Conservation (phyloP, 2,888 invertebrate genomes). For the Augiades crinisus region DNA sequence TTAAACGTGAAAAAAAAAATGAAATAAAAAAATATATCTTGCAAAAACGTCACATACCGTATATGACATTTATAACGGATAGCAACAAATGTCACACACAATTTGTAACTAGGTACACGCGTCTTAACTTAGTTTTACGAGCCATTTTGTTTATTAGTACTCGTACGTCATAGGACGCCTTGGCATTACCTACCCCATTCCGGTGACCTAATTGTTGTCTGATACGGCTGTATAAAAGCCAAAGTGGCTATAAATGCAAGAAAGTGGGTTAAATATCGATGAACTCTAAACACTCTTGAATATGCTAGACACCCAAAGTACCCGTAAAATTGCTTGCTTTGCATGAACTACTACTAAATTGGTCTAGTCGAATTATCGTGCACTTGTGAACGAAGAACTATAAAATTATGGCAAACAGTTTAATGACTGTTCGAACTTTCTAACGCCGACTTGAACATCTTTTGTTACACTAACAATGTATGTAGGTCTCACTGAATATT, state of each 20-base stretch:
- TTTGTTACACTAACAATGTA: not conserved
- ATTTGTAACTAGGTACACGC: not conserved
- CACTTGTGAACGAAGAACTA: slow-evolving; percentile 18
- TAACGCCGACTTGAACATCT: slow-evolving; percentile 1
- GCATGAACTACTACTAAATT: slow-evolving; percentile 37
- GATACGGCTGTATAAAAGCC: slow-evolving; percentile 61
- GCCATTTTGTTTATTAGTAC: slow-evolving; percentile 41
- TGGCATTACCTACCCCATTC: slow-evolving; percentile 65
- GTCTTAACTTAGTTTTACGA: slow-evolving; percentile 39
- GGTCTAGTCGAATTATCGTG: slow-evolving; percentile 22
- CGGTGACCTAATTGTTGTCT: slow-evolving; percentile 73
- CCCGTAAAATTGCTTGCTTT: slow-evolving; percentile 44
- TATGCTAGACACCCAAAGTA: slow-evolving; percentile 39
- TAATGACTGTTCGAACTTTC: slow-evolving; percentile 20
- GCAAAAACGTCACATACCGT: too few relatives aligned
- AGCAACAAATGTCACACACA: not conserved
- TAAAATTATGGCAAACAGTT: slow-evolving; percentile 23
- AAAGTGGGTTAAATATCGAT: slow-evolving; percentile 77
- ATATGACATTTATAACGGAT: too few relatives aligned
- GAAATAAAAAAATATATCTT: too few relatives aligned
- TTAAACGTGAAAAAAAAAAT: too few relatives aligned
- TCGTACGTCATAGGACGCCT: slow-evolving; percentile 51
- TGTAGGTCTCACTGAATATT: not conserved
- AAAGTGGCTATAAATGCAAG: slow-evolving; percentile 72
- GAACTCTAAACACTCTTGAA: slow-evolving; percentile 55